Base-by-base conservation (phyloP, 2,113 vertebrate species). In the Solea solea region DNA sequence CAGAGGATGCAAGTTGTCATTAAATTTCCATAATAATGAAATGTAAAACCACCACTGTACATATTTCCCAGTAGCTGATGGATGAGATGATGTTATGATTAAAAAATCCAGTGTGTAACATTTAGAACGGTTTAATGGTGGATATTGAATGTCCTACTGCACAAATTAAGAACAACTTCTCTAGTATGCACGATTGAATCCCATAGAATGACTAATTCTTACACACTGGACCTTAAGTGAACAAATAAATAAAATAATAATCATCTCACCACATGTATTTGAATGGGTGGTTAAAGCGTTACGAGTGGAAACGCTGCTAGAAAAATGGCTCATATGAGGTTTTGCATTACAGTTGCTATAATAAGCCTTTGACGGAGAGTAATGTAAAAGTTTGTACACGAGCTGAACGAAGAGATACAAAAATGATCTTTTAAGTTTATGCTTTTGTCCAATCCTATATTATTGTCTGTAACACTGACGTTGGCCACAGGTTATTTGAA, bases 1-100 rank as follows among this genome's bases (percentile, higher is more conserved):
- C 64, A 65, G 56, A 81, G 74, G 81, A 80, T 83, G 73, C 64
- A 61, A 55, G 65, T 11, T 15, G 13, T 80, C 27, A 42, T 49
- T 3, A 27, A 25, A 72, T 76, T 61, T 46, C 10, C 49, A 69
- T 61, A 49, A 55, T 57, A 40, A 69, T 34, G 57, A 68, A 40
- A 60, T 58, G 40, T 78, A 45, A 0, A 3, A 45, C 9, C 39
- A 64, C 44, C 52, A 68, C 41, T 1, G 63, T 72, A 41, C n/a
- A 7, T 58, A 54, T 25, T 52, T 61, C 73, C 69, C 13, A 16
- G 54, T 45, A 61, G 68, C 15, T 76, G 51, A 61, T 76, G 53
- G 39, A 34, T 34, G 53, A n/a, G 59, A 34, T 64, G n/a, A 56
- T 8, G 10, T 25, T 44, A 15, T 64, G 56, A 25, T 16, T 6